Base-by-base conservation (phyloP, 2,113 vertebrate genomes). In the Nycticebus coucang region DNA sequence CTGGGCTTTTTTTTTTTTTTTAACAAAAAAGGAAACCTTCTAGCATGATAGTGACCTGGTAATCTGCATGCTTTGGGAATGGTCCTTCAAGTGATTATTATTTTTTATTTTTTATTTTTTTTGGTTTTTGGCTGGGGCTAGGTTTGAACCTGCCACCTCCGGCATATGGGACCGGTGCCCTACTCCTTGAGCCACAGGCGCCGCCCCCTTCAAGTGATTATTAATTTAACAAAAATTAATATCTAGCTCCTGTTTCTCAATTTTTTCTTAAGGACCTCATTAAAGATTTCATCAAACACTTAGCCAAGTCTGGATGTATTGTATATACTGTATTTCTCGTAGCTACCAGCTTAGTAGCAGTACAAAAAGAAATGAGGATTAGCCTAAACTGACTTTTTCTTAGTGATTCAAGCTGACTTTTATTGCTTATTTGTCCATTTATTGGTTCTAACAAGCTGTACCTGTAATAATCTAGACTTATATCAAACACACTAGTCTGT, bases 161-260 rank as follows among this genome's bases (percentile, higher is more conserved):
- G n/a, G n/a, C n/a, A n/a, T n/a, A n/a, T n/a, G n/a, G n/a, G n/a
- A n/a, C n/a, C n/a, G n/a, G n/a, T n/a, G n/a, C n/a, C n/a, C n/a
- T n/a, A n/a, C n/a, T n/a, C n/a, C n/a, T n/a, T n/a, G n/a, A n/a
- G n/a, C n/a, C n/a, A n/a, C n/a, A n/a, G n/a, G n/a, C n/a, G n/a
- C n/a, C n/a, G n/a, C n/a, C n/a, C n/a, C 68, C 57, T 94, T 84
- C 57, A 96, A 87, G 33, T 35, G 26, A 87, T 92, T 95, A 92
- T 93, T 95, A 94, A 96, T 77, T 22, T 95, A 95, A 95, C 57
- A 88, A 85, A 82, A 83, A 83, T 95, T 94, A 95, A 95, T 18
- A 75, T 64, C 77, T 17, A 83, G 11, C 7, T 55, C 30, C 28
- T 89, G 7, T 94, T 95, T 68, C 45, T 94, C 62, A 69, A 13